Evolutionary conservation across 2,888 invertebrate genomes (phyloP), one percentile per base, ranked within the genome.

Genomic region (Calameuta pallipes): DNA sequence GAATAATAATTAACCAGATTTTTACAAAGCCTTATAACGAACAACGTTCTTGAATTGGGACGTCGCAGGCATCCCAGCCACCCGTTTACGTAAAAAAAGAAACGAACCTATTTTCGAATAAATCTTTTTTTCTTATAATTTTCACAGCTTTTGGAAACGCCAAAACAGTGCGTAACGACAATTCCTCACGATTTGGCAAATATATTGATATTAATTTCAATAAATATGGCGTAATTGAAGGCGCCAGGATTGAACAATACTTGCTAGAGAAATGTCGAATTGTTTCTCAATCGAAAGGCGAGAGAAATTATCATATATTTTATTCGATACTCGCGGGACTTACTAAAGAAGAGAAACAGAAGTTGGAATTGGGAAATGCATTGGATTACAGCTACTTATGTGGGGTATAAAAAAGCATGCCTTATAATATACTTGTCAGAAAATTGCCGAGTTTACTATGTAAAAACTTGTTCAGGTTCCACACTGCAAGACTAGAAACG

Each of bases 251-350:
- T 79, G 98, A 98, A 83, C 98, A 98, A 90, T 99, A 99, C 92
- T 93, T 99, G 73, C 92, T 99, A 85, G 99, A 99, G 91, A 98
- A 98, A 91, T 98, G 98, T 0, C 93, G 98, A 69, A 96, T 98
- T 79, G 98, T 98, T 0, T 95, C 94, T n/a, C 97, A 97, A 92
- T 97, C 95, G 84, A 93, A 94, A 77, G 97, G 97, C 76, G 98
- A 98, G 91, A 94, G 98, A 84, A 99, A 99, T 91, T 99, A 98
- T 91, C 98, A 98, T 90, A 96, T 98, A 82, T 99, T 99, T 92
- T 98, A 98, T 91, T 95, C 97, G 84, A 94, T 99, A 91, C 92
- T 99, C 79, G 95, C 95, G 13, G 99, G 98, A 0, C 91, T 99
- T 80, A 94, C 94, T 1, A 93, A 93, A 30, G 96, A 97, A 1